Base-by-base conservation (phyloP, 2,888 invertebrate genomes). In the Azorinus chamasolen region DNA sequence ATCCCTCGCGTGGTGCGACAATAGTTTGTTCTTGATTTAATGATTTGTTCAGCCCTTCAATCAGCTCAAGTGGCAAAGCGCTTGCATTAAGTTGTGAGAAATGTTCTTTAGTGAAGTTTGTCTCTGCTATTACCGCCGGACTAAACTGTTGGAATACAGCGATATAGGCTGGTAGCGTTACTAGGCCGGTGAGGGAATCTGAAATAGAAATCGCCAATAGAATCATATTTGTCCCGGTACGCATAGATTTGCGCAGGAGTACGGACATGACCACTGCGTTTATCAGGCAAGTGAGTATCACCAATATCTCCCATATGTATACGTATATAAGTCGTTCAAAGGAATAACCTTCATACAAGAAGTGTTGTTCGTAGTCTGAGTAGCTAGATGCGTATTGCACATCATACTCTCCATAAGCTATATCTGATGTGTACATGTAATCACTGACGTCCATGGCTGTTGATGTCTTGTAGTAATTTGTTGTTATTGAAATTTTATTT, bases 311-410 rank as follows among this genome's bases (percentile, higher is more conserved):
- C 77, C 77, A 77, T 18, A 72, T 39, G 24, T 65, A 71, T 0
- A 68, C 41, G 46, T 71, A 72, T 20, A 77, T 45, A 1, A 66
- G 62, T 55, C 48, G 51, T 46, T 78, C 77, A 55, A 78, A 77
- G 16, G 4, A 4, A 20, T 39, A 55, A 8, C 20, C 55, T 24
- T 20, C 25, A 41, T 39, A 25, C 3, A 32, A 10, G 27, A 39
- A 55, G 20, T 55, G 39, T 1, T 48, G 20, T 14, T 20, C 14
- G 14, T 43, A 16, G 43, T 43, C n/a, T n/a, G n/a, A n/a, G n/a
- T n/a, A n/a, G n/a, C n/a, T n/a, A n/a, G n/a, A n/a, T n/a, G n/a
- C n/a, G n/a, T n/a, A n/a, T n/a, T n/a, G n/a, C n/a, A n/a, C n/a
- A n/a, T n/a, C n/a, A n/a, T n/a, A n/a, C n/a, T n/a, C n/a, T n/a